These are phyloP conservation scores for Macrotrachela quadricornifera DNA, from an alignment of 1,140 invertebrate genomes.

Conservation along the genomic window DNA sequence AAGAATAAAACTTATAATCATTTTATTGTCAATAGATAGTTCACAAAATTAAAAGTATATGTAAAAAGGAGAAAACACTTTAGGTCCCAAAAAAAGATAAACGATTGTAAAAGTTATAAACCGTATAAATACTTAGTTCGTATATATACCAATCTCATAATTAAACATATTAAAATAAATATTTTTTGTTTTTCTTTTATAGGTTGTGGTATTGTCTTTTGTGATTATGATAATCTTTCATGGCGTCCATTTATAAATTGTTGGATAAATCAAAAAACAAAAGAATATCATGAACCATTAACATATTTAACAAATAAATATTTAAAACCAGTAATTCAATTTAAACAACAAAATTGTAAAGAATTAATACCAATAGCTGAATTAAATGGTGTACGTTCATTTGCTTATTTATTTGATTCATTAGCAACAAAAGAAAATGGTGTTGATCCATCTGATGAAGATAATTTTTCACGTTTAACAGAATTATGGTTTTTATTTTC, in stretches of 20 bases:
- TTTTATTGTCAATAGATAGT: too few relatives aligned
- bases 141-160: too few relatives aligned
- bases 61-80: too few relatives aligned
- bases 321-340: constrained; percentile 44
- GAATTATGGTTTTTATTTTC: constrained; percentile 56
- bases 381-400: constrained; percentile 46
- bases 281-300: constrained; percentile 2
- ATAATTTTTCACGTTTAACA: constrained; percentile 33
- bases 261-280: constrained; percentile 40
- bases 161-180: too few relatives aligned
- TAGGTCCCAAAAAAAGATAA: too few relatives aligned
- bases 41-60: too few relatives aligned
- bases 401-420: constrained; percentile 48
- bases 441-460: constrained; percentile 19
- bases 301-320: constrained; percentile 23
- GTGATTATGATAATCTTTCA: constrained; percentile 54
- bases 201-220: constrained; percentile 29
- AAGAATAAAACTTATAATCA: too few relatives aligned
- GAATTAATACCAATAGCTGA: constrained; percentile 48
- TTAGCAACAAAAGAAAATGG: constrained; percentile 42
- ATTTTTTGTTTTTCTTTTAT: too few relatives aligned
- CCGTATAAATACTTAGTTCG: too few relatives aligned
- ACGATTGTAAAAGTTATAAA: too few relatives aligned
- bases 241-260: constrained; percentile 55
- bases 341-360: constrained; percentile 43